A percentile compares a stretch with the other conserved stretches of the same genome.
These are phyloP conservation scores for Hyperoplus immaculatus DNA, from an alignment of 2,797 vertebrate genomes.

Conservation along the genomic window DNA sequence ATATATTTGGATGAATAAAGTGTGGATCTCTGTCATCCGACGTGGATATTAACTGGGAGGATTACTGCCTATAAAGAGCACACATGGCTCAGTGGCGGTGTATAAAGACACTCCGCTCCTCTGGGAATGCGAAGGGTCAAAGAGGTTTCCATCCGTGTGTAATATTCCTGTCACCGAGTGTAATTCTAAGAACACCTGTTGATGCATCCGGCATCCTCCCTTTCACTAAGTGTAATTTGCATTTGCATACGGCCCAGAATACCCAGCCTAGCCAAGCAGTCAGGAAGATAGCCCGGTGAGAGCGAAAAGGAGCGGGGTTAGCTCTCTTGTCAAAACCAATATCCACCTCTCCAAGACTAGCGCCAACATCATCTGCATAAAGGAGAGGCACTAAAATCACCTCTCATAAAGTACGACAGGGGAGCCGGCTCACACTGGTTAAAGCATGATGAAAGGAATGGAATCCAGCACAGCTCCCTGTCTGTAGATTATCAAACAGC, in stretches of 20 bases:
- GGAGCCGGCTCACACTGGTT: constrained; percentile 80
- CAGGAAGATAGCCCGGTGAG: constrained; percentile 69
- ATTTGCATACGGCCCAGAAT: constrained; percentile 78
- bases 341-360: constrained; percentile 77
- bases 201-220: constrained; percentile 53
- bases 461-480: constrained; percentile 81
- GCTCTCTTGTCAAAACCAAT: constrained; percentile 80
- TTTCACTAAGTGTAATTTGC: constrained; percentile 64
- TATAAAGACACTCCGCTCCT: constrained; percentile 56
- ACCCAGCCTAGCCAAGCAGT: constrained; percentile 55
- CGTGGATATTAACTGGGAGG: constrained; percentile 53
- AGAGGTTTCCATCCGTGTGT: constrained; percentile 54
- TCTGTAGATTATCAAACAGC: constrained; percentile 83
- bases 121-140: constrained; percentile 62
- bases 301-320: constrained; percentile 75
- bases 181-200: constrained; percentile 76
- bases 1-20: constrained; percentile 51
- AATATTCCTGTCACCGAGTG: constrained; percentile 67
- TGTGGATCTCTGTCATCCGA: constrained; percentile 48
- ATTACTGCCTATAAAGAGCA: constrained; percentile 56
- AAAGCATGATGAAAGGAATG: constrained; percentile 83
- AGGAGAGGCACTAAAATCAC: constrained; percentile 82
- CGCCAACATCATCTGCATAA: constrained; percentile 81
- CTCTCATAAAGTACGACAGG: constrained; percentile 80
- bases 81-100: constrained; percentile 49